phyloP scores from a whole-genome alignment of 1,140 invertebrate species.

The Pentalonia nigronervosa region DNA sequence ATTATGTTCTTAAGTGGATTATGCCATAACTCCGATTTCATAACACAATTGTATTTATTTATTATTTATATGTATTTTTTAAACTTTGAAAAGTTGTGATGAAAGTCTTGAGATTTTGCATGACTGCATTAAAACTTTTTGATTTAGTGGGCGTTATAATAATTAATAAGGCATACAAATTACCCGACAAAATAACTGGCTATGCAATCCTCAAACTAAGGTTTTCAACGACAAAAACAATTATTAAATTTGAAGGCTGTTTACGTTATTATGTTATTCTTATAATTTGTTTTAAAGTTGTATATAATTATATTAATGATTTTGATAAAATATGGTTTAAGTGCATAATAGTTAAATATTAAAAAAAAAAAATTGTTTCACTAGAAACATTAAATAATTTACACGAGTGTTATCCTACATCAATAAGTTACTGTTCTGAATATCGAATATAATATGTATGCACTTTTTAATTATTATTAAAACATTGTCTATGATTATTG shows the following conservation, averaged over 20 bases:
- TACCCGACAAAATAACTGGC: background rate
- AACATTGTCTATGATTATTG: too few species aligned
- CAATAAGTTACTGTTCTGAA: background rate
- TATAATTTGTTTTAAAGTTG: background rate
- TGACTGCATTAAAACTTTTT: background rate
- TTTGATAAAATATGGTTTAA: background rate
- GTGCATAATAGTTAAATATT: background rate
- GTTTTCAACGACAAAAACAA: background rate
- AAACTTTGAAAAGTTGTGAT: background rate
- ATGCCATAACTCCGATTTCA: background rate
- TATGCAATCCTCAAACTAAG: background rate
- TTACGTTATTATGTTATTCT: background rate
- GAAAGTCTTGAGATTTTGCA: background rate
- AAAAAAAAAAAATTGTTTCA: background rate
- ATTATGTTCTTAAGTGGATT: background rate
- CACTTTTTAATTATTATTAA: too few species aligned
- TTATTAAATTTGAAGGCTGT: background rate
- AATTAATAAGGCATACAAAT: background rate
- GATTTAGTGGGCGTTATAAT: background rate
- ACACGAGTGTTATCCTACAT: background rate
- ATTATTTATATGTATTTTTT: constrained; percentile 14
- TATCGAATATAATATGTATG: background rate
- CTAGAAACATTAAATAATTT: background rate
- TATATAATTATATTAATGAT: background rate
- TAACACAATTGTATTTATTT: background rate